phyloP scores from a whole-genome alignment of 2,113 vertebrate species.

The Rhinichthys klamathensis region DNA sequence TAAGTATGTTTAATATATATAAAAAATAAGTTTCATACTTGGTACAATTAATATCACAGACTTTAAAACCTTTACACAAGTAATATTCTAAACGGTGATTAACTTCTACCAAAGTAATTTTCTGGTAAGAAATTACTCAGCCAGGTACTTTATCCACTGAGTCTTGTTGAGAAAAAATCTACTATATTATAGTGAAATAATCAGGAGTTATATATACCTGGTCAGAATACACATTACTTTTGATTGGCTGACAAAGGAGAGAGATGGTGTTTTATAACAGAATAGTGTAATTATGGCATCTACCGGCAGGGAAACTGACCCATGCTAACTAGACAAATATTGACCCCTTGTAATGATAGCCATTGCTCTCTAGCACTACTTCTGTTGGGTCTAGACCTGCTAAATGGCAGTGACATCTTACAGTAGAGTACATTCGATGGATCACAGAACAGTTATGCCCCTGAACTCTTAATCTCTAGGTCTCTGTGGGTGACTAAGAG shows the following conservation, averaged over 20 bases:
- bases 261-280: background rate
- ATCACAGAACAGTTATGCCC: conserved; percentile 14
- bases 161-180: too few species aligned
- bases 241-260: background rate
- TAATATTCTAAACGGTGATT: too few species aligned
- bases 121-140: too few species aligned
- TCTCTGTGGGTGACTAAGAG: background rate
- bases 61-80: too few species aligned
- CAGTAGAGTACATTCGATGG: conserved; percentile 18
- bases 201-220: background rate
- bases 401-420: background rate
- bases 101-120: too few species aligned
- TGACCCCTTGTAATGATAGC: conserved; percentile 8
- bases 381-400: conserved; percentile 13
- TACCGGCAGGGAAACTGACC: background rate
- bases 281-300: background rate
- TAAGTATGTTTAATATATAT: too few species aligned
- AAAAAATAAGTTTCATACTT: too few species aligned
- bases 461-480: conserved; percentile 30
- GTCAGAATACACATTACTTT: background rate
- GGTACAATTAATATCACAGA: too few species aligned
- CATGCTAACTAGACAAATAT: background rate
- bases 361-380: conserved; percentile 1
- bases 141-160: too few species aligned
- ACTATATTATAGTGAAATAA: background rate